These are phyloP conservation scores for Andrena haemorrhoa DNA, from an alignment of 2,888 invertebrate genomes.

Conservation along the genomic window DNA sequence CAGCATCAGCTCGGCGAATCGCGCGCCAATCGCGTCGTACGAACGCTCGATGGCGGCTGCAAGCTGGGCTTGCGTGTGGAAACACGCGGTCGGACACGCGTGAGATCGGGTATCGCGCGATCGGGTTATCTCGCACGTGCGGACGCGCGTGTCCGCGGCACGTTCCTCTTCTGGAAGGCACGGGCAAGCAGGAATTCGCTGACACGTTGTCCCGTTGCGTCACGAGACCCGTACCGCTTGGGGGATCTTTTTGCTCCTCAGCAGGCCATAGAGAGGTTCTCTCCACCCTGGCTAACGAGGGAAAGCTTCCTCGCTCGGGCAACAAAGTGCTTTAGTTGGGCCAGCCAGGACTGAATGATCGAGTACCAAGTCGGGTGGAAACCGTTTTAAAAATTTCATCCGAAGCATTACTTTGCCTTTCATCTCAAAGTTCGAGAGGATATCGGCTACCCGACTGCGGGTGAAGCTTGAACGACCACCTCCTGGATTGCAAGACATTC, in stretches of 20 bases:
- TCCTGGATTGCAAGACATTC: not conserved
- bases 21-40: slow-evolving; percentile 25
- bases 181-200: slow-evolving; percentile 51
- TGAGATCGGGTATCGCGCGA: slow-evolving; percentile 57
- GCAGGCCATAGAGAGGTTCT: not conserved
- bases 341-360: too few relatives aligned
- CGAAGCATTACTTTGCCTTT: too few relatives aligned
- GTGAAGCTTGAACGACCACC: too few relatives aligned
- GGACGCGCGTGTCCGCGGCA: slow-evolving; percentile 41
- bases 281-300: not conserved
- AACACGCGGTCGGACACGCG: slow-evolving; percentile 54
- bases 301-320: not conserved
- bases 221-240: slow-evolving; percentile 9
- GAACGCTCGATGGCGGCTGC: slow-evolving; percentile 5
- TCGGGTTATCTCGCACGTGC: slow-evolving; percentile 66
- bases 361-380: too few relatives aligned
- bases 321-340: too few relatives aligned
- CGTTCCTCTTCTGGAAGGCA: slow-evolving; percentile 31
- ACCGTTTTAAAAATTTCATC: too few relatives aligned
- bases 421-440: too few relatives aligned
- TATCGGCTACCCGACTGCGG: too few relatives aligned
- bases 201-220: slow-evolving; percentile 40
- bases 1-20: slow-evolving; percentile 7
- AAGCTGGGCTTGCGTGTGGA: slow-evolving; percentile 23
- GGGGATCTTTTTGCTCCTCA: not conserved